These are phyloP conservation scores for Conomelus anceps DNA, from an alignment of 2,888 invertebrate genomes.

Conservation along the genomic window DNA sequence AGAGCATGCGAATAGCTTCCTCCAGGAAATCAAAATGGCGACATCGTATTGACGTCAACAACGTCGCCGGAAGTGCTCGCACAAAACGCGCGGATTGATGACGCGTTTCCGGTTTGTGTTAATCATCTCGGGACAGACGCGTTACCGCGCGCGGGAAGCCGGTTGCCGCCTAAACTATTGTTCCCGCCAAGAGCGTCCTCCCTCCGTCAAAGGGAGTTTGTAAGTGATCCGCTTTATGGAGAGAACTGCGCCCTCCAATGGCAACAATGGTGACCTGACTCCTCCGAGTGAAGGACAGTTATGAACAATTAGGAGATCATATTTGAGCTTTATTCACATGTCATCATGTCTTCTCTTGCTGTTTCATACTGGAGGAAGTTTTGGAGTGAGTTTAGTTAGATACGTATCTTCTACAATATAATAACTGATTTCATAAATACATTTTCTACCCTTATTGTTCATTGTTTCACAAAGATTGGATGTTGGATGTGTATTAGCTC, in stretches of 20 bases:
- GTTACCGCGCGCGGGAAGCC: not conserved
- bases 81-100: conserved; percentile 11
- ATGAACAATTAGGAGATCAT: not conserved
- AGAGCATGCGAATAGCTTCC: conserved; percentile 1
- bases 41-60: conserved; percentile 5
- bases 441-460: too few relatives aligned
- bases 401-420: not conserved
- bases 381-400: not conserved
- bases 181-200: not conserved
- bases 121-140: too few relatives aligned
- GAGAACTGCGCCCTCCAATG: not conserved
- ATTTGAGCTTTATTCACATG: not conserved
- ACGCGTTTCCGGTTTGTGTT: not conserved
- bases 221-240: not conserved
- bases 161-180: not conserved
- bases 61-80: not conserved
- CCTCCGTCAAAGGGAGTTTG: not conserved
- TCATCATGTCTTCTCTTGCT: not conserved
- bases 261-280: not conserved
- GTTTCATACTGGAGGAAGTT: not conserved
- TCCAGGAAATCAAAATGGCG: conserved; percentile 12
- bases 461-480: too few relatives aligned
- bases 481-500: too few relatives aligned
- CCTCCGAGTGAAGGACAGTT: not conserved
- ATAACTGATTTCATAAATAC: too few relatives aligned